phyloP scores from a whole-genome alignment of 1,140 invertebrate species.

The Belonocnema kinseyi region DNA sequence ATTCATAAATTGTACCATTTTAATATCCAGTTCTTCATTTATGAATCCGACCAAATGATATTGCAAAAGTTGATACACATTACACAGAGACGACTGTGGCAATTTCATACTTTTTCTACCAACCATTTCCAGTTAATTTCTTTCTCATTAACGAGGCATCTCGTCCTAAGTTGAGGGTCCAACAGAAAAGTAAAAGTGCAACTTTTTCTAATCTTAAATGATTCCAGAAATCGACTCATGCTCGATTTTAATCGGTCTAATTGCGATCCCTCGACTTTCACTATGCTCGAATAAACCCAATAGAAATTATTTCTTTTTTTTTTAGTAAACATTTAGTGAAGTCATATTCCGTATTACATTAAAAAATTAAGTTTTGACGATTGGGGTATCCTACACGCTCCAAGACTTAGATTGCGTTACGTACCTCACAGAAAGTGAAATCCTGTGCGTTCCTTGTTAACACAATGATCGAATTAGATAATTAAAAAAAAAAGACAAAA shows the following conservation, averaged over 20 bases:
- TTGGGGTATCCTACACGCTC: constrained; percentile 1
- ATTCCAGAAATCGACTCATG: not conserved
- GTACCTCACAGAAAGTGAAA: constrained; percentile 23
- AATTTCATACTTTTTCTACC: not conserved
- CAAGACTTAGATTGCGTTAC: constrained; percentile 19
- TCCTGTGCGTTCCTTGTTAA: constrained; percentile 18
- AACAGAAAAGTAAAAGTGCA: not conserved
- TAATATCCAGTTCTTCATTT: no score
- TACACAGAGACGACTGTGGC: no score
- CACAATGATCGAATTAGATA: constrained; percentile 27
- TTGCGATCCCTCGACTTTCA: not conserved
- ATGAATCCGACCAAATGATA: no score
- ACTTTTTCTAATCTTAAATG: constrained; percentile 12
- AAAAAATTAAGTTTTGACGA: not conserved
- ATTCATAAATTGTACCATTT: no score
- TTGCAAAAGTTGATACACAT: no score
- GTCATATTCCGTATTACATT: not conserved
- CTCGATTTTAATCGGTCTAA: constrained; percentile 16
- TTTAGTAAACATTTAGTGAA: not conserved
- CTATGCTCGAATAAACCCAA: not conserved
- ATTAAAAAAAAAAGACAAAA: constrained; percentile 21
- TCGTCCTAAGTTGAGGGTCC: constrained; percentile 2
- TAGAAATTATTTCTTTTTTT: not conserved
- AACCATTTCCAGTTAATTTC: not conserved
- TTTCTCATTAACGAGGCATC: not conserved